Base-by-base conservation (phyloP, 2,888 invertebrate species). In the Eudemis profundana region DNA sequence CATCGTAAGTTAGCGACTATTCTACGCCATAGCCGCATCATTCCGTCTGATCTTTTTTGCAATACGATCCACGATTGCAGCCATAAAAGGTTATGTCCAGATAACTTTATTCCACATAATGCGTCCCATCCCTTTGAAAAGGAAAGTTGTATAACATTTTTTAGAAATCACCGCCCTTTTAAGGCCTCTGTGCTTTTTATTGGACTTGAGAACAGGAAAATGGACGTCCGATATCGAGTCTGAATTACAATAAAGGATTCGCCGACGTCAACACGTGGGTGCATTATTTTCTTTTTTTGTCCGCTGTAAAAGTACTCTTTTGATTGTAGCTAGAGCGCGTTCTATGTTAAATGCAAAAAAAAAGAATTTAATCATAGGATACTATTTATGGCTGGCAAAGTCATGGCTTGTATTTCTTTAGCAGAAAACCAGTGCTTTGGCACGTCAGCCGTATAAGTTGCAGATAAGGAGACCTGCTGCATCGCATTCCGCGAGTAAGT, bases 21-120 rank as follows among this genome's bases (percentile, higher is more conserved):
- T 86, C 83, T 79, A 80, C 81, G 82, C 83, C 83, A 89, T 85
- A 83, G 77, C 79, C 82, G 79, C 79, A 82, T 81, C 83, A 83
- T 86, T 84, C 74, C 70, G 68, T 77, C 75, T 80, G 81, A 83
- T 83, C 86, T 83, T 88, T 87, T 86, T 88, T 85, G 86, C 85
- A 74, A 77, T 79, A 82, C 77, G 78, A 75, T 73, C 80, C 82
- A 77, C 83, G 83, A 83, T 84, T 81, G 78, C 77, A 68, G 75
- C 90, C 79, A 87, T 91, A 91, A 91, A 91, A 88, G 89, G 90
- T 78, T 81, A 84, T 82, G 87, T 84, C 85, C 89, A 87, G 89
- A 89, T 89, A 89, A 88, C 86, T 89, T 90, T 90, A 90, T 90
- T 86, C 86, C 83, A 83, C 82, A 86, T 88, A 82, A 86, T 87